Evolutionary conservation across 2,888 invertebrate genomes (phyloP), one percentile per base, ranked within the genome.

Genomic region (Melipona bicolor): DNA sequence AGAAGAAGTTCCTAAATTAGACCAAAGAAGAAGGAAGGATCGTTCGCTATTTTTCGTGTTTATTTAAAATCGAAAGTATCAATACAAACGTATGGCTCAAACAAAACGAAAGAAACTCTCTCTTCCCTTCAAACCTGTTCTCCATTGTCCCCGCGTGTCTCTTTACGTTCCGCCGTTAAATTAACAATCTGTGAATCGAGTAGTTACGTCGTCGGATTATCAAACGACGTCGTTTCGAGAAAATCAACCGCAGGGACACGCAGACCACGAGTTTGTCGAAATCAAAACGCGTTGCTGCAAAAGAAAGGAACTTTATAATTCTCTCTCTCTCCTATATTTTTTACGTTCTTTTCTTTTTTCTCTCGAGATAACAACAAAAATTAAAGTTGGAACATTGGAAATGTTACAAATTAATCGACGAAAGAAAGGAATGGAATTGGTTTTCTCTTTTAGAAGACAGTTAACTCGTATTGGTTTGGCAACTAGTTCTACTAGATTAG

Each of bases 11-110:
- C 15, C 9, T 32, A 32, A 32, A 13, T 32, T 50, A 56, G 4
- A 32, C 32, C 32, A 32, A 32, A 32, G 43, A 27, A n/a, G 43
- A 19, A 49, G 6, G 4, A 64, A 54, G n/a, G 50, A 50, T 9
- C 4, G n/a, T n/a, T 24, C 61, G 32, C n/a, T 24, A 70, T 71
- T 67, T 75, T 52, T 65, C 49, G n/a, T 50, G 56, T 82, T 82
- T 82, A 82, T 82, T 82, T 75, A 62, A 82, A 82, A 70, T 69
- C 52, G 52, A 71, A 70, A 61, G 49, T 81, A 70, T 75, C 21
- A 43, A 75, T 82, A 82, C 81, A 82, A 82, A 81, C 59, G 65
- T 75, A 32, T 65, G 36, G 9, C 54, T 27, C 32, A 70, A 54
- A 17, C 64, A 36, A 81, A 81, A 54, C 65, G 11, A 71, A 49